Percentiles rank a stretch among this genome's conserved stretches.
Conservation (phyloP, 2,113 vertebrate genomes). For the Phalacrocorax aristotelis region DNA sequence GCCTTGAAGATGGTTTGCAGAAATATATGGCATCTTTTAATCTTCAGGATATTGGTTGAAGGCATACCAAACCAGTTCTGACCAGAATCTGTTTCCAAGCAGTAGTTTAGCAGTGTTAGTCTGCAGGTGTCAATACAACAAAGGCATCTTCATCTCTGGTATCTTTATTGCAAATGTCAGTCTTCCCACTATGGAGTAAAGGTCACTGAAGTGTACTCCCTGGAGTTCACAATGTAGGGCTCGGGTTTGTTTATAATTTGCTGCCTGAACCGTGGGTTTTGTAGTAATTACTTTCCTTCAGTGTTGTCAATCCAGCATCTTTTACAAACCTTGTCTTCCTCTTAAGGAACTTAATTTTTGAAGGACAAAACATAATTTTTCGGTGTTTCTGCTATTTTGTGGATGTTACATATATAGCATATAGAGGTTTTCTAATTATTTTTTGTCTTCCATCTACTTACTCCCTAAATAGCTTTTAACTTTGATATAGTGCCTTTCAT, state of each 20-base stretch:
- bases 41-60: neutral
- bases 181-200: neutral
- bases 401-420: neutral
- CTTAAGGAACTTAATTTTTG: neutral
- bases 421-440: neutral
- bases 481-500: neutral
- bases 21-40: neutral
- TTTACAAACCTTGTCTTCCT: neutral
- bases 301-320: neutral
- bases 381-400: neutral
- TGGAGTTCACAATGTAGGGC: neutral
- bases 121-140: neutral
- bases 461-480: neutral
- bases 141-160: neutral
- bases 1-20: neutral
- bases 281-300: neutral
- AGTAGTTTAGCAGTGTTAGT: neutral
- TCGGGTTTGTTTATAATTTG: neutral
- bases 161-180: neutral
- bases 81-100: neutral
- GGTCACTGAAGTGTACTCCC: neutral
- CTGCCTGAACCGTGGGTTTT: neutral
- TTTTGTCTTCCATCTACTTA: neutral
- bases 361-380: neutral
- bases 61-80: neutral